phyloP scores from a whole-genome alignment of 2,888 invertebrate genomes.

The Drosophila fungiperda region DNA sequence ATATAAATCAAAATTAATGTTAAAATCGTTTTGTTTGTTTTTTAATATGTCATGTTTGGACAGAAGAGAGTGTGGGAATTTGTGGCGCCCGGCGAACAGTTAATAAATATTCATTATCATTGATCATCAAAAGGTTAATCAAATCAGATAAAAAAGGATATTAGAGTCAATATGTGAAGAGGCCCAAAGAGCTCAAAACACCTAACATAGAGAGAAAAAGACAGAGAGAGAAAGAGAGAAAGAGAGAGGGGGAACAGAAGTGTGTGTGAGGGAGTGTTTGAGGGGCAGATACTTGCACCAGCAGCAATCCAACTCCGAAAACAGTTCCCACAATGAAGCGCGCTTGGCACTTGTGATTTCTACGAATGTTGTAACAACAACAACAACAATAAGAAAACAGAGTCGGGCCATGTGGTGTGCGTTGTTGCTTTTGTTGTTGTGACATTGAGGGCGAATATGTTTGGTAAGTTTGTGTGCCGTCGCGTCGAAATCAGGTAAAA shows the following conservation, averaged over 20 bases:
- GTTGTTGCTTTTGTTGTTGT: slow-evolving; percentile 66
- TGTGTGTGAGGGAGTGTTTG: slow-evolving; percentile 33
- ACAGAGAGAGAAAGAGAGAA: background rate
- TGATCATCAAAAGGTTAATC: slow-evolving; percentile 73
- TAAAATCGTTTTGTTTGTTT: slow-evolving; percentile 33
- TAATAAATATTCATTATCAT: slow-evolving; percentile 78
- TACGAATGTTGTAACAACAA: slow-evolving; percentile 79
- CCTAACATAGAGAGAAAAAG: slow-evolving; percentile 3
- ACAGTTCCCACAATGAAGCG: slow-evolving; percentile 82
- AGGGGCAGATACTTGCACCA: slow-evolving; percentile 45
- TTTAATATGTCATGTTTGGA: slow-evolving; percentile 58
- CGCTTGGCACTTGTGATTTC: slow-evolving; percentile 81
- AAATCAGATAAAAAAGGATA: slow-evolving; percentile 75
- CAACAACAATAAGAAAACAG: slow-evolving; percentile 65
- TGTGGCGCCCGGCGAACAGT: slow-evolving; percentile 54
- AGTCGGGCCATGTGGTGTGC: slow-evolving; percentile 29
- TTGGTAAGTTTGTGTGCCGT: slow-evolving; percentile 64
- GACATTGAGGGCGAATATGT: slow-evolving; percentile 82
- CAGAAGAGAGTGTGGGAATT: slow-evolving; percentile 70
- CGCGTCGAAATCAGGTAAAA: slow-evolving; percentile 79
- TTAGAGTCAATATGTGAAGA: slow-evolving; percentile 65
- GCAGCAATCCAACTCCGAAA: slow-evolving; percentile 65
- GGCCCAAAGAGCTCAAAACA: slow-evolving; percentile 28
- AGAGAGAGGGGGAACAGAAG: background rate
- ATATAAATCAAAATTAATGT: slow-evolving; percentile 48